Evolutionary conservation across 2,888 invertebrate genomes (phyloP).

Genomic region (Lagria hirta): DNA sequence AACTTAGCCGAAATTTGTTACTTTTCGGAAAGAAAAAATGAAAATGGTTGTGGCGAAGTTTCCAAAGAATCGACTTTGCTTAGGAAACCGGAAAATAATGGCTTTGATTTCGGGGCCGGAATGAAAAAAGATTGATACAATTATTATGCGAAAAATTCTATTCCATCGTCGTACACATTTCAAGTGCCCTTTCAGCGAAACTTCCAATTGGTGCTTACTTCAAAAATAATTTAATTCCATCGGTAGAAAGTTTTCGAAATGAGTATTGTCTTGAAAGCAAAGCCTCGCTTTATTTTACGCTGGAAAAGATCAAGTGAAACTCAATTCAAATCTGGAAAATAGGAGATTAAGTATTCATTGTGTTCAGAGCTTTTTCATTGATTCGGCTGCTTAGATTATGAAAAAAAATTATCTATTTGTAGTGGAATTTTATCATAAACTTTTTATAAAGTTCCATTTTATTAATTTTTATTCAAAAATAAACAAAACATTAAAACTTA

Average conservation of each 20-base stretch:
- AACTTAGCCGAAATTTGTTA: conserved; percentile 5
- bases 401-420: conserved; percentile 34
- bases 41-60: too few species aligned
- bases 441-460: too few species aligned
- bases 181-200: conserved; percentile 12
- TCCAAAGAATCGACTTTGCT: conserved; percentile 3
- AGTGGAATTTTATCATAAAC: conserved; percentile 29
- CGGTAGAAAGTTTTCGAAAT: conserved; percentile 22
- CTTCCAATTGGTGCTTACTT: conserved; percentile 15
- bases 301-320: conserved; percentile 38
- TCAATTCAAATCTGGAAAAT: conserved; percentile 42
- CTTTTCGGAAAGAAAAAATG: too few species aligned
- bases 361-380: conserved; percentile 35
- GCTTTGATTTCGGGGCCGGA: conserved; percentile 3
- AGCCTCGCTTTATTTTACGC: conserved; percentile 33
- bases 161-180: conserved; percentile 10
- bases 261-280: conserved; percentile 26
- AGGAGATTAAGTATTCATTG: conserved; percentile 43
- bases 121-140: conserved; percentile 5
- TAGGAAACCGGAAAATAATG: conserved; percentile 9
- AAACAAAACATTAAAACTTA: too few species aligned
- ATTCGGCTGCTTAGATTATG: conserved; percentile 32
- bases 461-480: too few species aligned
- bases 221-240: conserved; percentile 27
- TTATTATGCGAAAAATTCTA: conserved; percentile 6